Percentiles rank a stretch among this genome's conserved stretches.
These are phyloP conservation scores for Gallirallus australis DNA, from an alignment of 2,797 vertebrate genomes.

Conservation along the genomic window DNA sequence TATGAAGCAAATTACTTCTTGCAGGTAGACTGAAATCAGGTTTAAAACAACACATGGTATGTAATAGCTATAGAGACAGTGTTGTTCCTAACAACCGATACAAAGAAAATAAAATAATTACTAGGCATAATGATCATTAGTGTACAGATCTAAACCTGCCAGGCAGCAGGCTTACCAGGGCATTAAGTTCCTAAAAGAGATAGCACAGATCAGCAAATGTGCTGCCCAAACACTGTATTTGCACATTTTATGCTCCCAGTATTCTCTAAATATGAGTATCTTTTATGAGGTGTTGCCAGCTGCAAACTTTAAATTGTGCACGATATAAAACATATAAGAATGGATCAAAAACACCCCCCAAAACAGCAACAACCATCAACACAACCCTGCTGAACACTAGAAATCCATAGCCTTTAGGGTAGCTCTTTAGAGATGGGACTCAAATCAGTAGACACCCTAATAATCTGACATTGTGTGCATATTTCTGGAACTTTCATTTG, in stretches of 20 bases:
- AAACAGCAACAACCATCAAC: background rate
- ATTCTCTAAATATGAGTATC: background rate
- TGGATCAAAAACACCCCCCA: accelerated
- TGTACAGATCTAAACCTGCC: background rate
- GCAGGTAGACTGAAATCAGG: accelerated
- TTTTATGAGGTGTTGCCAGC: background rate
- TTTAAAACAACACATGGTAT: background rate
- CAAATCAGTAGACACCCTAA: background rate
- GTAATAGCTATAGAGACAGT: background rate
- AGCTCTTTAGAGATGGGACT: background rate
- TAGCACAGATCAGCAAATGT: background rate
- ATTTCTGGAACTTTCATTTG: background rate
- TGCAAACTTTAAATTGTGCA: background rate
- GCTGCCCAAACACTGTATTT: background rate
- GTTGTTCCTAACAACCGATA: background rate
- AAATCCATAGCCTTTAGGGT: background rate
- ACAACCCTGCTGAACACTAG: background rate
- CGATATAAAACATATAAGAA: background rate
- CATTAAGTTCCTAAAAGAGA: background rate
- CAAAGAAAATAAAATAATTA: constrained; percentile 15
- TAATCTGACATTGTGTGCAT: background rate
- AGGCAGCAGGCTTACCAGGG: background rate
- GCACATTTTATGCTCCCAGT: background rate
- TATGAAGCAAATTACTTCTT: background rate
- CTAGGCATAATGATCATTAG: background rate